Base-by-base conservation (phyloP, 2,113 vertebrate genomes). In the Podocnemis expansa region DNA sequence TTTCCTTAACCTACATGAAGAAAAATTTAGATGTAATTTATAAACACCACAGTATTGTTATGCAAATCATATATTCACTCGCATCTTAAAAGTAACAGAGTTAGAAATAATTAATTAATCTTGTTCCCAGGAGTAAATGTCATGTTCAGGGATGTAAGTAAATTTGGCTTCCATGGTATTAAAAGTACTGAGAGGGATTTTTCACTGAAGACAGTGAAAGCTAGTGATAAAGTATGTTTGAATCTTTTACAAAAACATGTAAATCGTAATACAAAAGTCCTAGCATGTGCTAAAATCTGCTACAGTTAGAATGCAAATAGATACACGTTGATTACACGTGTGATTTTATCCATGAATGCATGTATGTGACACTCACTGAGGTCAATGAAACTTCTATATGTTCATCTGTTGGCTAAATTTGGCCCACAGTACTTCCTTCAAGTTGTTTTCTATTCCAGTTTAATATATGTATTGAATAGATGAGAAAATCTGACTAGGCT, bases 1-100 rank as follows among this genome's bases (percentile, higher is more conserved):
- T 91, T 92, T 91, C 38, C 31, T 80, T 85, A 78, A 67, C 91
- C 54, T 91, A 91, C 38, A 94, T 41, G 7, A 19, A 94, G 70
- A 82, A 85, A 81, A 91, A 87, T 93, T 94, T 2, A 87, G 19
- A 10, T 84, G 56, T 6, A 82, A 89, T 87, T 93, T 94, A 1
- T 31, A 58, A 76, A 41, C 70, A 75, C 8, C n/a, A 87, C 70
- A 38, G 47, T 80, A 34, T 2, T 58, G 9, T 17, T 87, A 7
- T 1, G 93, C 41, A 94, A 91, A 83, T 2, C 67, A 10, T 1
- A 3, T 70, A 73, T 83, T 75, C 7, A 45, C 17, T 60, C 0
- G 19, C 43, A 79, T 58, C 91, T 91, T 92, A 83, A 79, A 90
- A 93, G 89, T 89, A 73, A 56, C 56, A 19, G 88, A 73, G 56